phyloP scores from a whole-genome alignment of 2,888 invertebrate genomes.

The Coelinius sp. region DNA sequence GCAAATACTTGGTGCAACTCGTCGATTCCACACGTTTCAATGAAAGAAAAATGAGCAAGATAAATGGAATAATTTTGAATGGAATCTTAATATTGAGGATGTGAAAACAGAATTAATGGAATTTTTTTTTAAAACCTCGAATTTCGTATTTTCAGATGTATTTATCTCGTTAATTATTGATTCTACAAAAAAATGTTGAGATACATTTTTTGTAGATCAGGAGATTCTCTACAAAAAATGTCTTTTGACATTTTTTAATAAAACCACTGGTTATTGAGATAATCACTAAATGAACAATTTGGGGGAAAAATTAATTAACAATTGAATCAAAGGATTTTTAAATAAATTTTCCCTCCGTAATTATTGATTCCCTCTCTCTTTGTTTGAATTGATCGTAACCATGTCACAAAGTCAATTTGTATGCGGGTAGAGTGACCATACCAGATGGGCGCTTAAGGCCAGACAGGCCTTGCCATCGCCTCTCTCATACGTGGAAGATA shows the following conservation, averaged over 20 bases:
- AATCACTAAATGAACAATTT: neutral
- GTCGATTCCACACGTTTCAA: conserved; percentile 6
- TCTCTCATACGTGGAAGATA: conserved; percentile 48
- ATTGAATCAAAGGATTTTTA: neutral
- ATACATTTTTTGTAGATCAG: too few relatives aligned
- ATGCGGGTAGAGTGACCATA: conserved; percentile 63
- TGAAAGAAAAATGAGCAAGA: neutral
- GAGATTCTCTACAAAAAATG: too few relatives aligned
- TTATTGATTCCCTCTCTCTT: conserved; percentile 56
- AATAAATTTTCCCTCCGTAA: conserved; percentile 45
- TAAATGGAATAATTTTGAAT: neutral
- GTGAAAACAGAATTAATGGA: neutral
- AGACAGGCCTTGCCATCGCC: conserved; percentile 53
- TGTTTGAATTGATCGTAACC: neutral
- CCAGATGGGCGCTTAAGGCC: conserved; percentile 66
- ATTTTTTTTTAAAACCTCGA: neutral
- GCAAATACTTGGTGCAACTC: conserved; percentile 9
- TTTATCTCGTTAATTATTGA: too few relatives aligned
- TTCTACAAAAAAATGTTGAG: too few relatives aligned
- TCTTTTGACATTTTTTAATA: neutral
- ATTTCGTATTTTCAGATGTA: too few relatives aligned
- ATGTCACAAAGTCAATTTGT: conserved; percentile 63
- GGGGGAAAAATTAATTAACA: neutral
- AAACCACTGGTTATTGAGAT: neutral
- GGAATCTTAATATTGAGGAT: neutral